Evolutionary conservation across 2,888 invertebrate genomes (phyloP).

Genomic region (Diarsia brunnea): DNA sequence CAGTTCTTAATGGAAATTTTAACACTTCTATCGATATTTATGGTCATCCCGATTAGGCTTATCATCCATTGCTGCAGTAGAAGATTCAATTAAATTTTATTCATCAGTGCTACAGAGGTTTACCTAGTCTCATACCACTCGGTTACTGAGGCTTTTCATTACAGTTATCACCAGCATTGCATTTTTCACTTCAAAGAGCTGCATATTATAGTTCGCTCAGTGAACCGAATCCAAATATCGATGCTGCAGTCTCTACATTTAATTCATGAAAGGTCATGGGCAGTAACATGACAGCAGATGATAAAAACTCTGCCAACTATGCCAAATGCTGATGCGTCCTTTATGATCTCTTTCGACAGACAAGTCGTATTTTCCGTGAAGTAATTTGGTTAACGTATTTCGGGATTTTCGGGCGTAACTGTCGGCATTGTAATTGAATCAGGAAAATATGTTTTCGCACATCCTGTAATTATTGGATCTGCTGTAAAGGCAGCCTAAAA

Average conservation of each 20-base stretch:
- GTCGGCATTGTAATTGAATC: background rate
- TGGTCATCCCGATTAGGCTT: background rate
- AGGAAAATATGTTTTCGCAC: background rate
- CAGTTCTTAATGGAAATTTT: too few species aligned
- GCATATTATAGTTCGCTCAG: background rate
- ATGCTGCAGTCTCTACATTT: background rate
- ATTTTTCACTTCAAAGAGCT: slow-evolving; percentile 3
- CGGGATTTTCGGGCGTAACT: background rate
- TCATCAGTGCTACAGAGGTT: background rate
- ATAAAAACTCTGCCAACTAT: slow-evolving; percentile 10
- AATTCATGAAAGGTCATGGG: background rate
- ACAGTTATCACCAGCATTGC: background rate
- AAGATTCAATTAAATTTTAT: background rate
- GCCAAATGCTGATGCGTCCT: slow-evolving; percentile 1
- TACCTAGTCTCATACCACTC: background rate
- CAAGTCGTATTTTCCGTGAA: background rate
- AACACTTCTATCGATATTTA: background rate
- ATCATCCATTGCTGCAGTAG: background rate
- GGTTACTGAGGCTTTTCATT: background rate
- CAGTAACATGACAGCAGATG: background rate
- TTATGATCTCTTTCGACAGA: background rate
- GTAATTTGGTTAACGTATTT: background rate
- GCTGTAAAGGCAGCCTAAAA: background rate
- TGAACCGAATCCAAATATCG: slow-evolving; percentile 8
- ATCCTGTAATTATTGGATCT: background rate